phyloP scores from a whole-genome alignment of 2,888 invertebrate species.

The Iphiclides podalirius region DNA sequence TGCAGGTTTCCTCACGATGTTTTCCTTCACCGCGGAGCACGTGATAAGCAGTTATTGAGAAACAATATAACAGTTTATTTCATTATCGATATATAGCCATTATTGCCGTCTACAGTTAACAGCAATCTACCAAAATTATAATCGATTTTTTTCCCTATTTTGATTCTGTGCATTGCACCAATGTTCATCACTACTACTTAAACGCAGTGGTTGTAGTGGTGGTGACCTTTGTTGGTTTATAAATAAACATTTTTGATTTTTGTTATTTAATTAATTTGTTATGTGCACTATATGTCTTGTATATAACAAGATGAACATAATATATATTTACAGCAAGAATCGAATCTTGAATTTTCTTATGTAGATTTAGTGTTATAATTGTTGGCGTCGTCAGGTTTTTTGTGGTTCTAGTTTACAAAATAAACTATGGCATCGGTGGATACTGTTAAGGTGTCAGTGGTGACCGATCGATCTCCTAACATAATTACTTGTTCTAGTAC shows the following conservation, averaged over 20 bases:
- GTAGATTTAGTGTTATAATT: conserved; percentile 47
- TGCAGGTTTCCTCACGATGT: too few relatives aligned
- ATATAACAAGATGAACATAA: conserved; percentile 38
- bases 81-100: too few relatives aligned
- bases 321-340: conserved; percentile 32
- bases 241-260: conserved; percentile 43
- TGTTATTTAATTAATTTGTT: conserved; percentile 34
- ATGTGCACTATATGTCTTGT: conserved; percentile 30
- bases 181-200: not conserved
- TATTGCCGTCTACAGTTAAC: too few relatives aligned
- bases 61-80: too few relatives aligned
- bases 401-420: conserved; percentile 55
- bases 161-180: too few relatives aligned
- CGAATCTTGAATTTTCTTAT: conserved; percentile 39
- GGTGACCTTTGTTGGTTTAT: conserved; percentile 40
- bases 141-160: not conserved
- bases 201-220: conserved; percentile 16
- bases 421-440: conserved; percentile 61
- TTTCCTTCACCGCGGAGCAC: too few relatives aligned
- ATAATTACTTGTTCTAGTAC: conserved; percentile 63
- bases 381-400: conserved; percentile 47
- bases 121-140: too few relatives aligned
- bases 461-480: conserved; percentile 58
- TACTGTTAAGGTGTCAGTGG: conserved; percentile 68
- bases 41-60: too few relatives aligned